Conservation (phyloP, 2,113 vertebrate genomes). For the Anser cygnoides region DNA sequence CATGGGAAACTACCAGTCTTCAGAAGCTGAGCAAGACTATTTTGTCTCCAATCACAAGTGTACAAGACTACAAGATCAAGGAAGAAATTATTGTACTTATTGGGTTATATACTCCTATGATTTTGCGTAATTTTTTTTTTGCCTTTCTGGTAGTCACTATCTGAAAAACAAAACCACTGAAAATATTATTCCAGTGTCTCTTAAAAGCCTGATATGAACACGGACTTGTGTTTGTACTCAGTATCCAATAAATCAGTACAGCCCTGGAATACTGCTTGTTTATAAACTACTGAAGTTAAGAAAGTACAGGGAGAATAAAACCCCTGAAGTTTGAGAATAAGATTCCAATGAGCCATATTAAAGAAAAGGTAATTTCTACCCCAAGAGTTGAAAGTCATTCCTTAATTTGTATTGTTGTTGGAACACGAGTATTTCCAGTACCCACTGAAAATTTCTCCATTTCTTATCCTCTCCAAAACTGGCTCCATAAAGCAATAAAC, state of each 20-base stretch:
- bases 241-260: not conserved
- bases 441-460: not conserved
- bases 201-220: not conserved
- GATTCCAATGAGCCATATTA: not conserved
- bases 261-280: not conserved
- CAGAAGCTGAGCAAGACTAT: not conserved
- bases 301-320: conserved; percentile 65
- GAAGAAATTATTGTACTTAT: not conserved
- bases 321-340: conserved; percentile 24
- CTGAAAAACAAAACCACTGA: conserved; percentile 14
- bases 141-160: not conserved
- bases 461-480: not conserved
- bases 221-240: not conserved
- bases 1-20: not conserved
- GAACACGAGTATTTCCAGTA: not conserved
- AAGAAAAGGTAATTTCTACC: conserved; percentile 27
- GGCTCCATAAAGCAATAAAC: not conserved
- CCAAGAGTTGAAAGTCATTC: not conserved
- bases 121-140: conserved; percentile 5
- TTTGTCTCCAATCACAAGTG: not conserved
- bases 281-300: not conserved
- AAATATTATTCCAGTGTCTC: conserved; percentile 17
- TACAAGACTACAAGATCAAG: not conserved
- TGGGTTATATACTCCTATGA: not conserved
- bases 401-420: not conserved